A percentile compares a stretch with the other conserved stretches of the same genome.
Evolutionary conservation across 2,797 vertebrate genomes (phyloP).

Genomic region (Danio choprae): DNA sequence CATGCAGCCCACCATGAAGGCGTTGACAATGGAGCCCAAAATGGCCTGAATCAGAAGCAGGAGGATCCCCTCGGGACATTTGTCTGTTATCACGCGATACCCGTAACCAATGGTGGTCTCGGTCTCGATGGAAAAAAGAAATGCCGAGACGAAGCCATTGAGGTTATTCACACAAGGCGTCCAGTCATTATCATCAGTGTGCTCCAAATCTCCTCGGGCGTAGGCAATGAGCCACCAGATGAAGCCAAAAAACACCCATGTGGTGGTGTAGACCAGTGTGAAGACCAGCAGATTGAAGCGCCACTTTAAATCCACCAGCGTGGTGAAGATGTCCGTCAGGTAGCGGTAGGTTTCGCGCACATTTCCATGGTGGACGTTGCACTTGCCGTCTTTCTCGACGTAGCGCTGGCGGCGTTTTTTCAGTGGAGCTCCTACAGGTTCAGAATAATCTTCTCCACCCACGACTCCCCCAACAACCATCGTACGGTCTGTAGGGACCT

Average conservation of each 20-base stretch:
- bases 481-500: slow-evolving; percentile 65
- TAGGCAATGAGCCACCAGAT: slow-evolving; percentile 71
- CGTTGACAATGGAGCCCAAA: slow-evolving; percentile 70
- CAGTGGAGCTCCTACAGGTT: slow-evolving; percentile 6
- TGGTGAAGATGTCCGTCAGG: slow-evolving; percentile 69
- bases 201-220: slow-evolving; percentile 65
- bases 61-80: slow-evolving; percentile 66
- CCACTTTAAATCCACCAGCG: slow-evolving; percentile 69
- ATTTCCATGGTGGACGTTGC: slow-evolving; percentile 69
- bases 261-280: slow-evolving; percentile 67
- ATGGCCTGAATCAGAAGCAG: slow-evolving; percentile 69
- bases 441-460: neutral
- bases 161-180: slow-evolving; percentile 69
- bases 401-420: slow-evolving; percentile 66
- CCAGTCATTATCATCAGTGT: slow-evolving; percentile 62
- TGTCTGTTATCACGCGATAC: slow-evolving; percentile 69
- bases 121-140: slow-evolving; percentile 70
- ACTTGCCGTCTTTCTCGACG: slow-evolving; percentile 69
- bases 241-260: slow-evolving; percentile 69
- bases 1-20: slow-evolving; percentile 72
- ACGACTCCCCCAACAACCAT: slow-evolving; percentile 56
- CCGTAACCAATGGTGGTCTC: slow-evolving; percentile 71
- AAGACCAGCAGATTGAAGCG: slow-evolving; percentile 69
- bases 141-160: slow-evolving; percentile 67
- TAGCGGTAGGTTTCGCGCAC: slow-evolving; percentile 68